Conservation (phyloP, 2,888 invertebrate species). For the Megaustenia siamemsis region DNA sequence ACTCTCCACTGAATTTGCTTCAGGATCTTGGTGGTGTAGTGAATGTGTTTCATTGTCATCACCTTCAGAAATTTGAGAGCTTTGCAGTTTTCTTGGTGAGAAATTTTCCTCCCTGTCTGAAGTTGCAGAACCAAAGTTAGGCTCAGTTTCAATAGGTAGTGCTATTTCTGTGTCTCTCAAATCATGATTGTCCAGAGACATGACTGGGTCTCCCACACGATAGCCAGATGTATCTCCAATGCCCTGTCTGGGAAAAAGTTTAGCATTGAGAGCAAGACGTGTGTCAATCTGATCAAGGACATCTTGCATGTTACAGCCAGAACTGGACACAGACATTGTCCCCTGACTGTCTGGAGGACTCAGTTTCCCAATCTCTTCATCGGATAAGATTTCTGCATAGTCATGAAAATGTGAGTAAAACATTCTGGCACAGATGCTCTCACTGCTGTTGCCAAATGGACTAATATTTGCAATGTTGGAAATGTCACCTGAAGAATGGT, state of each 20-base stretch:
- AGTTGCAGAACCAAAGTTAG: background rate
- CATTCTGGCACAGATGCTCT: constrained; percentile 50
- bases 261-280: constrained; percentile 53
- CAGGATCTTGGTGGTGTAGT: background rate
- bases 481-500: constrained; percentile 57
- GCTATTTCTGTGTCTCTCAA: background rate
- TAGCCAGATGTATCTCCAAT: constrained; percentile 39
- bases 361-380: constrained; percentile 57
- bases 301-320: constrained; percentile 60
- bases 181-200: background rate
- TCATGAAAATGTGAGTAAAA: constrained; percentile 72
- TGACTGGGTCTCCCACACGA: constrained; percentile 11
- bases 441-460: constrained; percentile 24
- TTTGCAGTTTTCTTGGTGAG: background rate
- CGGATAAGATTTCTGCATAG: constrained; percentile 73
- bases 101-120: background rate
- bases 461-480: constrained; percentile 61
- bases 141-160: background rate
- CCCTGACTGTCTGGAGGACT: constrained; percentile 33
- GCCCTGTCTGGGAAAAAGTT: constrained; percentile 46
- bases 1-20: background rate
- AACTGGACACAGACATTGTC: constrained; percentile 53
- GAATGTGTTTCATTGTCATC: background rate
- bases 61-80: background rate
- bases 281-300: constrained; percentile 60